These are phyloP conservation scores for Chymomyza costata DNA, from an alignment of 1,140 invertebrate species.

Conservation along the genomic window DNA sequence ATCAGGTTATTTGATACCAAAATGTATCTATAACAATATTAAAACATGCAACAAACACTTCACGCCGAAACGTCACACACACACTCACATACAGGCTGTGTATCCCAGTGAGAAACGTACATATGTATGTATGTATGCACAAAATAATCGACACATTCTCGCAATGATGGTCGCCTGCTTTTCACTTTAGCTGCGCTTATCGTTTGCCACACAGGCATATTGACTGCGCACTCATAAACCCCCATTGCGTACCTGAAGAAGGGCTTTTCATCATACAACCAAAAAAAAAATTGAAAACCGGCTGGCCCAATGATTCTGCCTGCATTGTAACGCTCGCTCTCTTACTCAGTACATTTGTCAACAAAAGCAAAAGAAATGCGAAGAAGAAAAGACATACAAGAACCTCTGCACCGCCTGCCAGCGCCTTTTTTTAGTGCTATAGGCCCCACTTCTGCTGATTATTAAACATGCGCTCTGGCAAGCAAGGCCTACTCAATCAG, in stretches of 20 bases:
- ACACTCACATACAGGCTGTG: conserved; percentile 28
- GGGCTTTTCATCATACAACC: conserved; percentile 37
- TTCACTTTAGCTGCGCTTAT: conserved; percentile 13
- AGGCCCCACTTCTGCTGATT: conserved; percentile 58
- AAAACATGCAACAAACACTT: conserved; percentile 61
- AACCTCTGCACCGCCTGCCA: conserved; percentile 26
- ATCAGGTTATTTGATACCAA: conserved; percentile 73
- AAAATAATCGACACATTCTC: conserved; percentile 68
- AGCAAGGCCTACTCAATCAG: conserved; percentile 63
- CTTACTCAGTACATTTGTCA: conserved; percentile 8
- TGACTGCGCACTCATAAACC: conserved; percentile 64
- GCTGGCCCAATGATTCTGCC: conserved; percentile 34
- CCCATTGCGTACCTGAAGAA: conserved; percentile 13
- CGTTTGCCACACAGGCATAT: conserved; percentile 28
- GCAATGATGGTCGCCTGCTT: conserved; percentile 34
- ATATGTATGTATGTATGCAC: conserved; percentile 48
- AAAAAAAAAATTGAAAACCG: no score
- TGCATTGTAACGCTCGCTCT: conserved; percentile 33
- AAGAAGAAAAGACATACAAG: conserved; percentile 52
- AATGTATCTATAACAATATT: conserved; percentile 72
- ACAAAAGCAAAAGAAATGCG: conserved; percentile 49
- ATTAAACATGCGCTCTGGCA: conserved; percentile 67
- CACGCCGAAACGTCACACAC: conserved; percentile 7
- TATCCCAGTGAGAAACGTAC: no score
- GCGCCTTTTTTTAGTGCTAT: conserved; percentile 33